Conservation (phyloP, 2,797 vertebrate species). For the Ptychobarbus kaznakovi region DNA sequence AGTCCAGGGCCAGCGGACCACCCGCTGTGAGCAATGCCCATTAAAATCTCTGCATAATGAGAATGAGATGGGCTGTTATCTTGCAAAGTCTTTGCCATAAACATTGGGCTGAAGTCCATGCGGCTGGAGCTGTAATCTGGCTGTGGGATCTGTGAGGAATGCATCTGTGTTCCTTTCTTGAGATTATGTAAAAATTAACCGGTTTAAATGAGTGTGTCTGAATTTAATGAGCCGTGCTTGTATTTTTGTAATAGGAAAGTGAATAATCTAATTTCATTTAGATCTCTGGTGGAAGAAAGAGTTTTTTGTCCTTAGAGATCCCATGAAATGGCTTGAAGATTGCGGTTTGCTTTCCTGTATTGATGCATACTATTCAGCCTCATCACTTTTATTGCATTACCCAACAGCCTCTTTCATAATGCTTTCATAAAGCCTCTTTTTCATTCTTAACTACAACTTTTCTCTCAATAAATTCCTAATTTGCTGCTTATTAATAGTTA, state of each 20-base stretch:
- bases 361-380: neutral
- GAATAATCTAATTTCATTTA: neutral
- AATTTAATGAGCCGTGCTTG: constrained; percentile 9
- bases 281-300: neutral
- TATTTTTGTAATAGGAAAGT: constrained; percentile 21
- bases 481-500: too few relatives aligned
- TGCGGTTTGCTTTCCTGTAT: neutral
- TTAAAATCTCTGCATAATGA: constrained; percentile 27
- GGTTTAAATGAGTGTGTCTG: constrained; percentile 20
- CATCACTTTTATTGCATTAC: neutral
- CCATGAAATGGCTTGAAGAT: neutral
- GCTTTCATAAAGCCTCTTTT: too few relatives aligned
- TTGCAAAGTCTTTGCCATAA: constrained; percentile 8
- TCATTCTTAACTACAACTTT: too few relatives aligned
- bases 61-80: constrained; percentile 33
- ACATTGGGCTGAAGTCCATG: constrained; percentile 13
- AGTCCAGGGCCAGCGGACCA: constrained; percentile 1
- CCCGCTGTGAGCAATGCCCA: constrained; percentile 13
- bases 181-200: constrained; percentile 22
- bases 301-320: neutral
- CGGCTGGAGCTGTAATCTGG: constrained; percentile 18
- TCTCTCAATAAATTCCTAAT: too few relatives aligned
- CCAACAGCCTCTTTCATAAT: neutral
- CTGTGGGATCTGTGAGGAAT: constrained; percentile 12
- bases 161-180: constrained; percentile 1